A percentile compares a stretch with the other conserved stretches of the same genome.
These are phyloP conservation scores for Xylocampa areola DNA, from an alignment of 2,888 invertebrate genomes.

Conservation along the genomic window DNA sequence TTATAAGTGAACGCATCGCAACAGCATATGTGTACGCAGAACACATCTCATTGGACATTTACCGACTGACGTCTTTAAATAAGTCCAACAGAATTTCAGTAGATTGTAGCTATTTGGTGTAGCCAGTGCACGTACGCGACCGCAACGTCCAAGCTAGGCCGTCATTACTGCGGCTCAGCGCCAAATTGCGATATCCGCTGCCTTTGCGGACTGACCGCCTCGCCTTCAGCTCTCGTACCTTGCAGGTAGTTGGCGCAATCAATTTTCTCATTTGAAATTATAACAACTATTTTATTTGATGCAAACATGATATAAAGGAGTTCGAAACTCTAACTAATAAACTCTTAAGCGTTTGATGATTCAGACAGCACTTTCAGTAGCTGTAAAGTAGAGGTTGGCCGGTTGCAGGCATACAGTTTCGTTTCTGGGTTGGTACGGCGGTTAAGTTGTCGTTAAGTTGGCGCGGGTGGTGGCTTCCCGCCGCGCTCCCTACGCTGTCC, in stretches of 20 bases:
- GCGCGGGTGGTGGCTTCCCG: conserved; percentile 43
- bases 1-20: background rate
- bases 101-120: conserved; percentile 61
- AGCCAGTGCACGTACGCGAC: conserved; percentile 78
- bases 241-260: conserved; percentile 50
- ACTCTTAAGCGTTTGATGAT: conserved; percentile 8
- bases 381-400: conserved; percentile 25
- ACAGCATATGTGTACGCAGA: background rate
- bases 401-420: conserved; percentile 40
- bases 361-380: conserved; percentile 21
- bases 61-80: conserved; percentile 45
- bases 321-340: background rate
- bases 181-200: conserved; percentile 85
- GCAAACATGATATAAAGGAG: conserved; percentile 12
- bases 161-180: conserved; percentile 79
- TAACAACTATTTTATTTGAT: conserved; percentile 26
- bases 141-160: conserved; percentile 69
- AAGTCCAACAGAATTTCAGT: conserved; percentile 57
- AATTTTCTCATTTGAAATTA: conserved; percentile 51
- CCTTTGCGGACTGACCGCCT: conserved; percentile 55
- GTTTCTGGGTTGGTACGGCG: conserved; percentile 47
- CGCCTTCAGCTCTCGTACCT: conserved; percentile 38
- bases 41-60: conserved; percentile 13
- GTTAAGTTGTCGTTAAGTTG: conserved; percentile 41
- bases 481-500: conserved; percentile 60